These are phyloP conservation scores for Triplophysa rosa DNA, from an alignment of 2,113 vertebrate species.

Conservation along the genomic window DNA sequence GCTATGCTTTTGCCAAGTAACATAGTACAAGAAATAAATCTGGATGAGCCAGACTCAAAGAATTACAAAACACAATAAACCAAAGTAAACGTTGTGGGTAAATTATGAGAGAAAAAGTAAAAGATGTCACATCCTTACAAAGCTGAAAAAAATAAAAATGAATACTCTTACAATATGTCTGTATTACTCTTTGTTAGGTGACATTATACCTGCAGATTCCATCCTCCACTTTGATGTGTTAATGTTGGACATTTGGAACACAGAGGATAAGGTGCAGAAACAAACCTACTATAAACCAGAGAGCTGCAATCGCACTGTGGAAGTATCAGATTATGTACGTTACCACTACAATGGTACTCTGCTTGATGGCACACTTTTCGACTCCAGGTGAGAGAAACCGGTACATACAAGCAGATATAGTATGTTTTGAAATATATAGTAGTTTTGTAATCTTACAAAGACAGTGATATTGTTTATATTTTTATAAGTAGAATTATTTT, in stretches of 20 bases:
- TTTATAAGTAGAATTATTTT: no score
- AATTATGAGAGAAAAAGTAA: no score
- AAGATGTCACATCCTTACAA: no score
- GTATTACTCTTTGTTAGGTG: constrained; percentile 69
- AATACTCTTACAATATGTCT: background rate
- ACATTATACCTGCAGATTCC: constrained; percentile 87
- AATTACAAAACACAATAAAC: no score
- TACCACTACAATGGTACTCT: constrained; percentile 97
- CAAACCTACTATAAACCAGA: constrained; percentile 85
- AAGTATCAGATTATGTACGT: constrained; percentile 93
- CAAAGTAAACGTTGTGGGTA: no score
- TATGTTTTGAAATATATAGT: no score
- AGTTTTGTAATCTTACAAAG: background rate
- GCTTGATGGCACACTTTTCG: constrained; percentile 94
- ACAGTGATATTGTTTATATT: no score
- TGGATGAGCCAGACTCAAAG: no score
- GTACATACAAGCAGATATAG: background rate
- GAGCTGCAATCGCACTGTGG: constrained; percentile 81
- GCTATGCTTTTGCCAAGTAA: background rate
- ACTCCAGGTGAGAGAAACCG: constrained; percentile 83
- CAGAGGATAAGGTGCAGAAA: constrained; percentile 84
- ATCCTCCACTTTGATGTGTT: constrained; percentile 94
- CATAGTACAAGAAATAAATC: no score
- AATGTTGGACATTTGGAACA: constrained; percentile 92
- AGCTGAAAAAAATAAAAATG: no score